Evolutionary conservation across 2,113 vertebrate genomes (phyloP).

Genomic region (Eretmochelys imbricata): DNA sequence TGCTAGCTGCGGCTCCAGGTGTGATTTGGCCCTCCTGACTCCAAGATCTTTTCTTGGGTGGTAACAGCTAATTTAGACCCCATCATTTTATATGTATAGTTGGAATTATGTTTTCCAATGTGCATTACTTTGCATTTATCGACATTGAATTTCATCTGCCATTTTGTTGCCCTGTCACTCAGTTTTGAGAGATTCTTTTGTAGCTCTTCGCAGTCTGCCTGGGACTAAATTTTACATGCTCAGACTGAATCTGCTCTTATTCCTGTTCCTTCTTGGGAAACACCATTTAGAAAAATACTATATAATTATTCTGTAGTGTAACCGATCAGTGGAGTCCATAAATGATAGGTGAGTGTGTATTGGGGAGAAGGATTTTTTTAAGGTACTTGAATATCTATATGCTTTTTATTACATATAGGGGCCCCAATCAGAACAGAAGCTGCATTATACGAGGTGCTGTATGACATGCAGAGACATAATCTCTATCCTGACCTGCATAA

Average conservation of each 20-base stretch:
- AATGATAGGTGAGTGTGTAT: background rate
- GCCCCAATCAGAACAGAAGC: background rate
- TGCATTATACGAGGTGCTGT: background rate
- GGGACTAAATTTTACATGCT: background rate
- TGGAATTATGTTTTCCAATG: no score
- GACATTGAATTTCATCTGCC: no score
- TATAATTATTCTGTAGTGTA: background rate
- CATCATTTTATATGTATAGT: no score
- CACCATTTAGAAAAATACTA: background rate
- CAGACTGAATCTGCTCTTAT: background rate
- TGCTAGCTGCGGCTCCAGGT: no score
- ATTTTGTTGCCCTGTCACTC: no score
- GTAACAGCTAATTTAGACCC: no score
- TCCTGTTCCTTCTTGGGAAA: background rate
- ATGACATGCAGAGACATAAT: background rate
- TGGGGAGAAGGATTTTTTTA: background rate
- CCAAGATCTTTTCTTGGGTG: no score
- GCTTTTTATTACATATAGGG: background rate
- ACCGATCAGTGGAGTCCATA: fast-evolving
- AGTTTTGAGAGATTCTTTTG: no score
- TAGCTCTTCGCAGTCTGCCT: no score
- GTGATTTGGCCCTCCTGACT: no score
- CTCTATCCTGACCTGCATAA: background rate
- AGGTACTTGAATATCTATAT: background rate
- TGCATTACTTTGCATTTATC: no score